Conservation (phyloP, 1,140 invertebrate genomes). For the Anoplophora glabripennis region DNA sequence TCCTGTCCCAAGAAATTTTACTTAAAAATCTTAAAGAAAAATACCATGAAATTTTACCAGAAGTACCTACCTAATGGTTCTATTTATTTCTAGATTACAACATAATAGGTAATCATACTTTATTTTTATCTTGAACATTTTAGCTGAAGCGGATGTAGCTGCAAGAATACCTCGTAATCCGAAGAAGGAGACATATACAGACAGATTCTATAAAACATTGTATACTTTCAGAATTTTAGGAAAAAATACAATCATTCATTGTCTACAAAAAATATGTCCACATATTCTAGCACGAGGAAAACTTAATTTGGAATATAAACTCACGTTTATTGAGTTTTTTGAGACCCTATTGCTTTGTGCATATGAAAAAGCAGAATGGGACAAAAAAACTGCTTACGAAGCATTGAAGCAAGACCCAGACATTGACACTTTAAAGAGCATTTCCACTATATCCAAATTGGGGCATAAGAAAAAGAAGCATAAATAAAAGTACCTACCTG, state of each 20-base stretch:
- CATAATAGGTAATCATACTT: too few species aligned
- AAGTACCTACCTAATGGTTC: too few species aligned
- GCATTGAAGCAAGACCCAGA: too few species aligned
- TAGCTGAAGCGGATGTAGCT: not conserved
- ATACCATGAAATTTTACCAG: too few species aligned
- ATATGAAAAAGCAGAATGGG: slow-evolving; percentile 20
- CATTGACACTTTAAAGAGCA: too few species aligned
- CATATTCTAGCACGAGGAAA: slow-evolving; percentile 34
- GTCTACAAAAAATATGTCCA: slow-evolving; percentile 43
- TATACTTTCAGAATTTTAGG: slow-evolving; percentile 29
- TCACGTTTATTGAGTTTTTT: slow-evolving; percentile 59
- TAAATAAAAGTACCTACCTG: too few species aligned
- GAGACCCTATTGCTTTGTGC: slow-evolving; percentile 49
- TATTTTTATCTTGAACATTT: too few species aligned
- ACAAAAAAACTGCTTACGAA: not conserved
- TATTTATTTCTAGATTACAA: too few species aligned
- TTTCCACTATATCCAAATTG: too few species aligned
- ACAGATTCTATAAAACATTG: slow-evolving; percentile 14
- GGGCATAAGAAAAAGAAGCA: too few species aligned
- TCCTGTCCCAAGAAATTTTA: too few species aligned
- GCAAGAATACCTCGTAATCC: not conserved
- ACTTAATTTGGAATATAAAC: slow-evolving; percentile 49
- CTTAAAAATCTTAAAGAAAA: too few species aligned
- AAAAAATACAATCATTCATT: slow-evolving; percentile 33
- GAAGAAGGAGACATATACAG: not conserved